Evolutionary conservation across 2,888 invertebrate species (phyloP).

Genomic region (Dorcus parallelipipedus): DNA sequence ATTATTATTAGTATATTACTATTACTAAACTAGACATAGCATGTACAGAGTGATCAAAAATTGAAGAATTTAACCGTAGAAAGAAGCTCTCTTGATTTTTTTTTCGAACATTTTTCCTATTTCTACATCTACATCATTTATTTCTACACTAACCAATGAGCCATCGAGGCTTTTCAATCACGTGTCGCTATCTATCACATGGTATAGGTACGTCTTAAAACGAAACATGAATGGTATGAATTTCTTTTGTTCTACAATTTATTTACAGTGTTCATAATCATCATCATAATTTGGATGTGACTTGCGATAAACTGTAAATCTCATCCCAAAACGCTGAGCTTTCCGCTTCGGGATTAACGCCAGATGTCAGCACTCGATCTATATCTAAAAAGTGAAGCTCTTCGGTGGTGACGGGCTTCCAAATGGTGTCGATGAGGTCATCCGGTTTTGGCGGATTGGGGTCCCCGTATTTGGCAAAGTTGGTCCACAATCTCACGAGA

Average conservation of each 20-base stretch:
- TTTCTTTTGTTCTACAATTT: neutral
- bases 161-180: too few relatives aligned
- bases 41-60: too few relatives aligned
- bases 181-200: too few relatives aligned
- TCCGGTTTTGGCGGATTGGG: conserved; percentile 24
- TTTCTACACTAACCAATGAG: too few relatives aligned
- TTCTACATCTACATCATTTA: too few relatives aligned
- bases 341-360: conserved; percentile 21
- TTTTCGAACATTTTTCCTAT: too few relatives aligned
- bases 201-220: too few relatives aligned
- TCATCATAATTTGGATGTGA: conserved; percentile 9
- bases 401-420: conserved; percentile 23
- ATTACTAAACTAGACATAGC: too few relatives aligned
- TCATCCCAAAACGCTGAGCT: conserved; percentile 30
- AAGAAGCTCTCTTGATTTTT: too few relatives aligned
- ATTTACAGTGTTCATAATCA: neutral
- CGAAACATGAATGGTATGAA: too few relatives aligned
- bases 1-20: too few relatives aligned
- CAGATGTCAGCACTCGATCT: conserved; percentile 14
- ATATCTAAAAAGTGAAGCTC: conserved; percentile 26
- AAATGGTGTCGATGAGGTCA: conserved; percentile 16
- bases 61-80: too few relatives aligned
- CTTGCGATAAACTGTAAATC: conserved; percentile 4
- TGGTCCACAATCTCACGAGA: conserved; percentile 35
- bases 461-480: conserved; percentile 32